Conservation (phyloP, 92 coral and sea anemone species). For the Porites rus region DNA sequence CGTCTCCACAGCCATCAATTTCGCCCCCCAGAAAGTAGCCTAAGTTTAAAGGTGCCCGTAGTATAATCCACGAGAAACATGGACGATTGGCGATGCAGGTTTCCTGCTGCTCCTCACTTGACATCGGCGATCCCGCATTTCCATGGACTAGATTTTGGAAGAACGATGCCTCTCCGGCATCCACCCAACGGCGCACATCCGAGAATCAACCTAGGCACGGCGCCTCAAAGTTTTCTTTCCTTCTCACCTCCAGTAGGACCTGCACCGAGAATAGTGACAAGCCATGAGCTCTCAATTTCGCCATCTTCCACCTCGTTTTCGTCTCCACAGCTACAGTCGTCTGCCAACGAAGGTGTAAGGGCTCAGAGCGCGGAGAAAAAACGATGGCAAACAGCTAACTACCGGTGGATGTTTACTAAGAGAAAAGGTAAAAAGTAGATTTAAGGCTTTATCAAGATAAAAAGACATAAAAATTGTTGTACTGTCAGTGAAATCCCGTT, state of each 20-base stretch:
- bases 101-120: slow-evolving; percentile 51
- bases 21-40: slow-evolving; percentile 33
- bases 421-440: slow-evolving; percentile 72
- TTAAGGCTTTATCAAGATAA: background rate
- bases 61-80: slow-evolving; percentile 15
- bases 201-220: slow-evolving; percentile 32
- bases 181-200: slow-evolving; percentile 77
- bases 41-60: slow-evolving; percentile 29
- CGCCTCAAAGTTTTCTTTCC: slow-evolving; percentile 33
- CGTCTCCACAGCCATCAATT: slow-evolving; percentile 27
- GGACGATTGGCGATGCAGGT: slow-evolving; percentile 83
- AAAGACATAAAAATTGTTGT: background rate
- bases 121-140: slow-evolving; percentile 47
- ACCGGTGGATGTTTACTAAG: slow-evolving; percentile 98
- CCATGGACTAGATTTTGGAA: slow-evolving; percentile 75
- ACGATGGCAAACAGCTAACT: slow-evolving; percentile 98
- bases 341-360: slow-evolving; percentile 12
- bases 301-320: slow-evolving; percentile 8
- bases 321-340: slow-evolving; percentile 2
- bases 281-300: slow-evolving; percentile 25
- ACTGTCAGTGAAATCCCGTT: background rate
- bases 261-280: slow-evolving; percentile 26
- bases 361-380: slow-evolving; percentile 79
- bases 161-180: slow-evolving; percentile 93
- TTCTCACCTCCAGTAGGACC: slow-evolving; percentile 36